Conservation (phyloP, 1,140 invertebrate species). For the Rhagoletis zephyria region DNA sequence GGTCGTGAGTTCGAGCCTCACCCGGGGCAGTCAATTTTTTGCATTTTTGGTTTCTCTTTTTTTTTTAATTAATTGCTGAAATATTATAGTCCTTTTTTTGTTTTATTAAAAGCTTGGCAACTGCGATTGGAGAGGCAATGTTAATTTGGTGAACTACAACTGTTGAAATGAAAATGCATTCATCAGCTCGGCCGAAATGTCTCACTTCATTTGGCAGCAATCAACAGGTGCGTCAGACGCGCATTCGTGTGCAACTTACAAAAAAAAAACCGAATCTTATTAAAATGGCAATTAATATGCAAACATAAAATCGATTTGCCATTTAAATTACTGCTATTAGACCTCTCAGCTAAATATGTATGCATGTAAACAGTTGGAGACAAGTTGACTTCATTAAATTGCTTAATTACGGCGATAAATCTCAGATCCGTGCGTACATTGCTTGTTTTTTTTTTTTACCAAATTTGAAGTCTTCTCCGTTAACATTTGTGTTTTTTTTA, state of each 20-base stretch:
- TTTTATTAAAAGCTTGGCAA: neutral
- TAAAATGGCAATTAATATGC: constrained; percentile 32
- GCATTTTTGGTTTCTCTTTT: neutral
- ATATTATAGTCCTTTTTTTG: neutral
- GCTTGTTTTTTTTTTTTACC: neutral
- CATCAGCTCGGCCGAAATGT: neutral
- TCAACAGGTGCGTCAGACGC: neutral
- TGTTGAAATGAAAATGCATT: neutral
- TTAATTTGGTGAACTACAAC: neutral
- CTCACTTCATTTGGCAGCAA: neutral
- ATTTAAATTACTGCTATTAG: constrained; percentile 1
- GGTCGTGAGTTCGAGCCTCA: constrained; percentile 97
- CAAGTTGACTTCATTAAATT: constrained; percentile 50
- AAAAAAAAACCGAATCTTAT: neutral
- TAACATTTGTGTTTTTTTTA: neutral
- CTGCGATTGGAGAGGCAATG: neutral
- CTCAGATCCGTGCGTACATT: neutral
- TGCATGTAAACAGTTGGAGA: neutral
- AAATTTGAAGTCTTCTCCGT: constrained; percentile 25
- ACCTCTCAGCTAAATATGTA: neutral
- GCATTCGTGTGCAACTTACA: no score
- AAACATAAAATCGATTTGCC: constrained; percentile 29
- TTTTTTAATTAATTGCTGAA: no score
- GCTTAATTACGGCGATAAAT: constrained; percentile 37
- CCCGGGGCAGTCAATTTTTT: constrained; percentile 83